A percentile compares a stretch with the other conserved stretches of the same genome.
These are phyloP conservation scores for Sepioteuthis lessoniana DNA, from an alignment of 2,888 invertebrate species.

Conservation along the genomic window DNA sequence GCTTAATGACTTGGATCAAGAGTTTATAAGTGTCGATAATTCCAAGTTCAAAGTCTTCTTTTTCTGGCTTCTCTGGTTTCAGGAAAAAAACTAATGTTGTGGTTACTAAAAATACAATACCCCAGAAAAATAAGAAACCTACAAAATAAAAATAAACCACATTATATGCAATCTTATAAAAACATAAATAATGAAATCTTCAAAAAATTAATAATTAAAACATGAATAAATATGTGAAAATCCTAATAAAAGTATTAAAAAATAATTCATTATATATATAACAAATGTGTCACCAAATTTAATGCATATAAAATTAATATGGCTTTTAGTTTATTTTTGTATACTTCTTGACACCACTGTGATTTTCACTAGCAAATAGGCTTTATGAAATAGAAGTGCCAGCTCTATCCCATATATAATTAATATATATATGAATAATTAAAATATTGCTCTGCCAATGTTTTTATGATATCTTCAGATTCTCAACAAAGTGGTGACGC, in stretches of 20 bases:
- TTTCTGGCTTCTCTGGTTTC: constrained; percentile 84
- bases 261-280: not conserved
- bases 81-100: constrained; percentile 91
- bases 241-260: not conserved
- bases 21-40: constrained; percentile 86
- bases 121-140: constrained; percentile 96
- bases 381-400: too few species aligned
- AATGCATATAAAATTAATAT: too few species aligned
- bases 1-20: constrained; percentile 86
- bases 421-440: too few species aligned
- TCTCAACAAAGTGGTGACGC: too few species aligned
- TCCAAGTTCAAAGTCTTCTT: constrained; percentile 75
- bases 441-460: too few species aligned
- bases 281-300: not conserved
- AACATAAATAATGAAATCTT: not conserved
- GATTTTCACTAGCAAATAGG: too few species aligned
- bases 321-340: too few species aligned
- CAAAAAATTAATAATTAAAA: not conserved
- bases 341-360: too few species aligned
- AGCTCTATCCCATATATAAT: too few species aligned
- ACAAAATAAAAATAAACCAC: constrained; percentile 60
- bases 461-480: too few species aligned
- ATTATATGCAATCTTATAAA: not conserved
- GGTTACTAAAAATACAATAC: constrained; percentile 89
- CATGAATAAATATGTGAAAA: not conserved